phyloP scores from a whole-genome alignment of 2,797 vertebrate genomes.

The Gallinago nigripennis region DNA sequence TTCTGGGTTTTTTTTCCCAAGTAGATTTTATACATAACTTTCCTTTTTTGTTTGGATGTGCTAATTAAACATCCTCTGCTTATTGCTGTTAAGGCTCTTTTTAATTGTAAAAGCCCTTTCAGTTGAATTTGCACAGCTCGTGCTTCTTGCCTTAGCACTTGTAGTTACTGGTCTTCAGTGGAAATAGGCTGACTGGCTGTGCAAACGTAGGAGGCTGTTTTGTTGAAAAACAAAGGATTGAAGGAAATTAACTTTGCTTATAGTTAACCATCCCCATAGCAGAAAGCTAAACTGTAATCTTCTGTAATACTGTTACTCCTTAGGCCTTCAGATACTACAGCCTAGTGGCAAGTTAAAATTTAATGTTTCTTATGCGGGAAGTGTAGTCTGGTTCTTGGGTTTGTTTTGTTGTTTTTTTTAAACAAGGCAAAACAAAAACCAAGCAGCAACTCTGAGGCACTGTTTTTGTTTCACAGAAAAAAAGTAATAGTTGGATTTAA shows the following conservation, averaged over 20 bases:
- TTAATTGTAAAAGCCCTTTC: neutral
- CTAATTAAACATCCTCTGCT: neutral
- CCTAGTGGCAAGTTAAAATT: neutral
- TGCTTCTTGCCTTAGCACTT: neutral
- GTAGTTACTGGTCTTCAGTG: neutral
- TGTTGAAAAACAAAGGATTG: neutral
- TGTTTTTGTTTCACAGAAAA: neutral
- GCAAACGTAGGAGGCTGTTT: neutral
- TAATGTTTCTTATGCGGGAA: neutral
- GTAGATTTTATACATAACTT: neutral
- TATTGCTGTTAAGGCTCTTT: neutral
- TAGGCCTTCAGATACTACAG: neutral
- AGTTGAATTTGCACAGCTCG: neutral
- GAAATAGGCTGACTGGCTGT: neutral
- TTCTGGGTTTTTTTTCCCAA: neutral
- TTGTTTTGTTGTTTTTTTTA: neutral
- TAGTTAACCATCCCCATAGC: neutral
- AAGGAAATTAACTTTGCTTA: neutral
- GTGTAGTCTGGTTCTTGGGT: neutral
- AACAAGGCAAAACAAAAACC: neutral
- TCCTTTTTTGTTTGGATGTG: neutral
- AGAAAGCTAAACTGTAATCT: neutral
- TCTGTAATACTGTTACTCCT: neutral
- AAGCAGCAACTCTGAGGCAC: neutral
- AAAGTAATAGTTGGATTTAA: neutral